Percentiles rank a stretch among this genome's conserved stretches.
Evolutionary conservation across 2,797 vertebrate species (phyloP).

Genomic region (Coregonus suidteri): DNA sequence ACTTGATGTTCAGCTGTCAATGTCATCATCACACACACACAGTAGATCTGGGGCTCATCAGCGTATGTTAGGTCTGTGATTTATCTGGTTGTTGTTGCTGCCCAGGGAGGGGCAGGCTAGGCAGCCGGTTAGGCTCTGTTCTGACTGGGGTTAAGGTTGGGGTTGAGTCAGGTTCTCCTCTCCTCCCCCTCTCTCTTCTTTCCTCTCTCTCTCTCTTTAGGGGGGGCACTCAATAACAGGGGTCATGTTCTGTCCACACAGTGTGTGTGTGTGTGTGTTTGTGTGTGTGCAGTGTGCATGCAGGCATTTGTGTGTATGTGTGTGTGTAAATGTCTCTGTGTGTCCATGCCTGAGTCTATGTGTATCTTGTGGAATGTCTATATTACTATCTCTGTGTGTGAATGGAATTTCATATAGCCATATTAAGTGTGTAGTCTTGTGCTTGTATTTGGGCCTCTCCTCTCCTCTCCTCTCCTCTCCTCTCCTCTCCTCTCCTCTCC

Average conservation of each 20-base stretch:
- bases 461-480: slow-evolving; percentile 18
- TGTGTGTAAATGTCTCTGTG: slow-evolving; percentile 12
- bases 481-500: slow-evolving; percentile 19
- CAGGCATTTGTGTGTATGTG: neutral
- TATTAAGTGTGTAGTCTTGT: slow-evolving; percentile 39
- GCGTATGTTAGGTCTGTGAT: slow-evolving; percentile 51
- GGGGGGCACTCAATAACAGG: too few species aligned
- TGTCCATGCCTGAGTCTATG: slow-evolving; percentile 11
- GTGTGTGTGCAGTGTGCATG: too few species aligned
- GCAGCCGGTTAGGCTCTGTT: neutral
- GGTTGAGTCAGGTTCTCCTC: too few species aligned
- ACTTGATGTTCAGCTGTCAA: neutral
- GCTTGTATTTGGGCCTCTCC: slow-evolving; percentile 15
- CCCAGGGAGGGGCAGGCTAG: slow-evolving; percentile 37
- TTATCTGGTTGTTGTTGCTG: slow-evolving; percentile 60
- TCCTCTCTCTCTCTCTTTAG: too few species aligned
- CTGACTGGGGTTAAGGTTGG: neutral
- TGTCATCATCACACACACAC: neutral
- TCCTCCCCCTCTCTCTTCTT: too few species aligned
- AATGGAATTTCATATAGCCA: slow-evolving; percentile 21
- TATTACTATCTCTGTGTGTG: slow-evolving; percentile 1
- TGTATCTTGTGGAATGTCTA: neutral
- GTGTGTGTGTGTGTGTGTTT: neutral
- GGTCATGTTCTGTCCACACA: neutral
- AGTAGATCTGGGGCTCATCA: slow-evolving; percentile 67